Evolutionary conservation across 2,797 vertebrate species (phyloP).

Genomic region (Cygnus olor): DNA sequence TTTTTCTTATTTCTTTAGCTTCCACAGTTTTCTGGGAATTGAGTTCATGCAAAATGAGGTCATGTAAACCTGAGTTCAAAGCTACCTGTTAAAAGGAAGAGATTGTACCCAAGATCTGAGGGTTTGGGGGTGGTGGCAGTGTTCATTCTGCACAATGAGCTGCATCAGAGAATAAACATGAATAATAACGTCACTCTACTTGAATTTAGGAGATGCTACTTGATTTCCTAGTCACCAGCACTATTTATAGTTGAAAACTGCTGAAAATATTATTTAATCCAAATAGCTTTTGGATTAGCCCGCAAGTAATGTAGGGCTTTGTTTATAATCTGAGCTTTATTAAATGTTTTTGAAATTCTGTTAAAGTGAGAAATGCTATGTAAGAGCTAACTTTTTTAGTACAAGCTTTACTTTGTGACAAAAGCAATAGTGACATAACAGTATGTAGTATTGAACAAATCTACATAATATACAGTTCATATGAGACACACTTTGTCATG

Average conservation of each 20-base stretch:
- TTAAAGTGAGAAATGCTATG: neutral
- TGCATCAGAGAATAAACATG: neutral
- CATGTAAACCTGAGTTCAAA: neutral
- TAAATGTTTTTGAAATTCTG: constrained; percentile 15
- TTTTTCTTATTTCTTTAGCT: neutral
- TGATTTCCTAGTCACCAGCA: neutral
- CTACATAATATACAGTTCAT: neutral
- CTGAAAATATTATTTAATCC: neutral
- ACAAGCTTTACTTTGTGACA: constrained; percentile 5
- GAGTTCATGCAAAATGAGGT: neutral
- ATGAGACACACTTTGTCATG: neutral
- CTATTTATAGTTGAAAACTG: neutral
- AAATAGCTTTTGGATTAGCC: neutral
- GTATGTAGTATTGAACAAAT: neutral
- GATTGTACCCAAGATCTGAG: neutral
- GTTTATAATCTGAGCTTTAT: neutral
- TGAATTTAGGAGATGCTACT: neutral
- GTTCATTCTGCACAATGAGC: neutral
- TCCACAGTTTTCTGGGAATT: neutral
- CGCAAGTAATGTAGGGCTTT: neutral
- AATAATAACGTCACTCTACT: neutral
- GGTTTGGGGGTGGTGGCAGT: neutral
- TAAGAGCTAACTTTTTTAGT: neutral
- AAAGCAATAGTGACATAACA: neutral
- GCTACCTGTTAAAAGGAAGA: neutral